Base-by-base conservation (phyloP, 1,140 invertebrate genomes). In the Akabosia matsudoensis region DNA sequence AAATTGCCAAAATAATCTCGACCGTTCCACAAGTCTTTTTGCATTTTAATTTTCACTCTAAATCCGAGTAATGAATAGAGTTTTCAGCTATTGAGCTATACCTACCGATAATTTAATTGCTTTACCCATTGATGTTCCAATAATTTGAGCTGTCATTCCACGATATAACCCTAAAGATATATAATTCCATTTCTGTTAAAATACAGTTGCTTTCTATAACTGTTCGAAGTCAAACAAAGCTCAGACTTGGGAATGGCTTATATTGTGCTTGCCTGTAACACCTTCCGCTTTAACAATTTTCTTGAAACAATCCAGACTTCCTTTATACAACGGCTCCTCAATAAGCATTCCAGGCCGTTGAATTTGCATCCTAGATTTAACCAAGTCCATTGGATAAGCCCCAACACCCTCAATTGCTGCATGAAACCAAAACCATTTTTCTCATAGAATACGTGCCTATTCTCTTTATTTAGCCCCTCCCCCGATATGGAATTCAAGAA, bases 281-380 rank as follows among this genome's bases (percentile, higher is more conserved):
- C 78, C 78, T 74, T 79, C 78, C 28, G 45, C 33, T 52, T 37
- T 74, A 1, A 67, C 30, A 7, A 54, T 67, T 74, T 71, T 76
- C 16, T 33, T 67, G 26, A 79, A 72, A 76, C 78, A 79, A 30
- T 79, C 75, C 16, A 30, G 56, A 33, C 73, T 79, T 33, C 74
- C 64, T 64, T 72, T 76, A 26, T 79, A 79, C 0, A 75, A 31
- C 28, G 30, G 72, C 28, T 54, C 33, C 22, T 73, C 54, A 1
- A 67, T 33, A 3, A 76, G 33, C 13, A 10, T 16, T 3, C 54
- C 75, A 0, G 77, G 71, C 24, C 70, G 18, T 67, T 79, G 78
- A 30, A 61, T 31, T 24, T 79, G 78, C 75, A 79, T 76, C 30
- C 78, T n/a, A 3, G 78, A 76, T 64, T 79, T 79, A 0, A 79